Conservation (phyloP, 1,140 invertebrate species). For the Galleria mellonella region DNA sequence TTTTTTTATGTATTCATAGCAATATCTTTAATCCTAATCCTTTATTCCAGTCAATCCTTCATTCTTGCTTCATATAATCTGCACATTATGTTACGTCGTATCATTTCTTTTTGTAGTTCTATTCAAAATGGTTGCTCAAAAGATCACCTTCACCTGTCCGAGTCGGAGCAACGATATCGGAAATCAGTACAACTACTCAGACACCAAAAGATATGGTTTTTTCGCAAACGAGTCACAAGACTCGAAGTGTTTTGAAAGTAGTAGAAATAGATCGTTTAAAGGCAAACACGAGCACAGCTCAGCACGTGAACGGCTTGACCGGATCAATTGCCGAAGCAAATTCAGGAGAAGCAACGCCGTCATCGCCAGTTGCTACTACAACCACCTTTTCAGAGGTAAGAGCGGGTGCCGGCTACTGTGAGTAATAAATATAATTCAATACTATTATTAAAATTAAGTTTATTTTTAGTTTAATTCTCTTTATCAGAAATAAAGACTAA, state of each 20-base stretch:
- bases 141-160: conserved; percentile 64
- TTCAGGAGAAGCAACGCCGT: conserved; percentile 18
- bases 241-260: conserved; percentile 66
- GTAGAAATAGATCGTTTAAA: conserved; percentile 70
- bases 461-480: conserved; percentile 24
- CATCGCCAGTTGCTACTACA: conserved; percentile 26
- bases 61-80: conserved; percentile 51
- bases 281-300: conserved; percentile 41
- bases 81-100: conserved; percentile 70
- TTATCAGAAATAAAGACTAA: conserved; percentile 22
- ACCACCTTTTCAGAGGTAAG: conserved; percentile 65
- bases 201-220: conserved; percentile 71
- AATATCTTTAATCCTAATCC: neutral
- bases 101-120: conserved; percentile 73
- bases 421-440: conserved; percentile 39
- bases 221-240: conserved; percentile 68
- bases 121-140: conserved; percentile 72
- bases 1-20: neutral
- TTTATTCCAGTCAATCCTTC: conserved; percentile 9
- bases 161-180: conserved; percentile 66
- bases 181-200: conserved; percentile 48
- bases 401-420: conserved; percentile 28
- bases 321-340: conserved; percentile 51
- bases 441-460: conserved; percentile 34
- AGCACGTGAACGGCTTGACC: conserved; percentile 45